These are phyloP conservation scores for Ooceraea biroi DNA, from an alignment of 1,140 invertebrate genomes.

Conservation along the genomic window DNA sequence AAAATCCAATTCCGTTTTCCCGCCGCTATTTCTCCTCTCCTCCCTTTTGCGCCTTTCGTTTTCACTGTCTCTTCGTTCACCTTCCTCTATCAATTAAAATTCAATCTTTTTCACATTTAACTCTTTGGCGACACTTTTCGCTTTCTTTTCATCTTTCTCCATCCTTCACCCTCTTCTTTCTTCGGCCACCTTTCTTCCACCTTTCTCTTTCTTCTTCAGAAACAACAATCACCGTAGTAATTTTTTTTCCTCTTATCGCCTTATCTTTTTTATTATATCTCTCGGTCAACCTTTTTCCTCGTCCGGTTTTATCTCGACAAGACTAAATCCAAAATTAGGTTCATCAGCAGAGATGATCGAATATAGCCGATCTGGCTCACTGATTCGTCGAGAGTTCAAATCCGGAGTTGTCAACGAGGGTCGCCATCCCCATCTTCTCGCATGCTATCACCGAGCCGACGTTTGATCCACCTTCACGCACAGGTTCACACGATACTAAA, in stretches of 20 bases:
- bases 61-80: background rate
- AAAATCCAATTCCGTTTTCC: background rate
- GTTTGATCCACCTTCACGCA: slow-evolving; percentile 29
- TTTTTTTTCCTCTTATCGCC: slow-evolving; percentile 27
- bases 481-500: slow-evolving; percentile 61
- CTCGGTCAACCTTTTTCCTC: background rate
- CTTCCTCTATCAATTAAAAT: background rate
- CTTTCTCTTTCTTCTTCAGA: too few relatives aligned
- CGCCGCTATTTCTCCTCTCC: background rate
- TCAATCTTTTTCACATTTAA: slow-evolving; percentile 22
- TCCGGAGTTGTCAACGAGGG: too few relatives aligned
- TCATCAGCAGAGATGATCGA: background rate
- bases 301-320: background rate
- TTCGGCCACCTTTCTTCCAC: background rate
- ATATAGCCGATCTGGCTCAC: background rate
- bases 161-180: background rate
- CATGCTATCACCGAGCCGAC: background rate
- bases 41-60: background rate
- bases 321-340: background rate
- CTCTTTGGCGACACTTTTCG: slow-evolving; percentile 46
- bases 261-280: slow-evolving; percentile 17
- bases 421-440: background rate
- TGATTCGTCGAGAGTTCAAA: background rate
- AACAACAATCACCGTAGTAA: background rate
- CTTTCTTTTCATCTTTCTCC: background rate